A percentile compares a stretch with the other conserved stretches of the same genome.
These are phyloP conservation scores for Myathropa florea DNA, from an alignment of 2,888 invertebrate genomes.

Conservation along the genomic window DNA sequence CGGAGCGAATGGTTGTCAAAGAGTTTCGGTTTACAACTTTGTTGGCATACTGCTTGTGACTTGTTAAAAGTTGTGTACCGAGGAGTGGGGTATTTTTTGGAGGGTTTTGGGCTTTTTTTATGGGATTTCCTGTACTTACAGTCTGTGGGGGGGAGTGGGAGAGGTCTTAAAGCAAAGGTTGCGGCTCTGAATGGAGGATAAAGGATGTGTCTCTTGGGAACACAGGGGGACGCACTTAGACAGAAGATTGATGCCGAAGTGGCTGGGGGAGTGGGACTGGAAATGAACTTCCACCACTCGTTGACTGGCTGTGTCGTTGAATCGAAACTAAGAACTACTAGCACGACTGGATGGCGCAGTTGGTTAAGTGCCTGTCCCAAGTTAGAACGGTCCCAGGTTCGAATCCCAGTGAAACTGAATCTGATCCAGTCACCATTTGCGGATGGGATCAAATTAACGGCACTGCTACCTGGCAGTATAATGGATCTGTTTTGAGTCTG, in stretches of 20 bases:
- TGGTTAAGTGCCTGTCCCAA: too few relatives aligned
- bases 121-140: background rate
- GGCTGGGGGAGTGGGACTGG: background rate
- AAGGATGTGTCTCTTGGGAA: background rate
- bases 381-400: too few relatives aligned
- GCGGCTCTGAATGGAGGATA: background rate
- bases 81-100: background rate
- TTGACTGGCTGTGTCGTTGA: too few relatives aligned
- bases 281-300: background rate
- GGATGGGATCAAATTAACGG: too few relatives aligned
- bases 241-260: background rate
- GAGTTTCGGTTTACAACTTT: constrained; percentile 26
- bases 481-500: too few relatives aligned
- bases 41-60: constrained; percentile 49
- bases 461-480: too few relatives aligned
- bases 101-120: background rate
- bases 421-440: too few relatives aligned
- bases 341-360: too few relatives aligned
- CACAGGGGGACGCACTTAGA: background rate
- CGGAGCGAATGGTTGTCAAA: constrained; percentile 11
- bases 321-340: too few relatives aligned
- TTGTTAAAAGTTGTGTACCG: background rate
- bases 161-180: background rate
- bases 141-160: too few relatives aligned
- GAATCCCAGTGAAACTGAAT: too few relatives aligned